Evolutionary conservation across 1,140 invertebrate species (phyloP).

Genomic region (Aphaenogaster floridana): DNA sequence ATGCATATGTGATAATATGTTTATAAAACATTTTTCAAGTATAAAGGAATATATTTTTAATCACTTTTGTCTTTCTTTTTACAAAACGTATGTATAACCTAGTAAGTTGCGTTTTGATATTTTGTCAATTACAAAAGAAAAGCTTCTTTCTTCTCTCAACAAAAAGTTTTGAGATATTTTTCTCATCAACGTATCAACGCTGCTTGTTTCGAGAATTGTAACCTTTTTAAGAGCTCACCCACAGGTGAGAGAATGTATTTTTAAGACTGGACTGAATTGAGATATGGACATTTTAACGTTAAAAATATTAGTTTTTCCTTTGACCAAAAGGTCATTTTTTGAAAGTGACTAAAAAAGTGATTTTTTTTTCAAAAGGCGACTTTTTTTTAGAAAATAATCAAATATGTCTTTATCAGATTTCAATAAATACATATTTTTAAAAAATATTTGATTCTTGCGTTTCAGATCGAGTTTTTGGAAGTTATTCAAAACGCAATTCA

Average conservation of each 20-base stretch:
- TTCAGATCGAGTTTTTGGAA: not conserved
- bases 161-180: not conserved
- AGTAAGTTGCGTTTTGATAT: conserved; percentile 26
- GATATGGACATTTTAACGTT: not conserved
- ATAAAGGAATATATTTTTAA: conserved; percentile 57
- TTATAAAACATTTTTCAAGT: conserved; percentile 56
- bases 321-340: not conserved
- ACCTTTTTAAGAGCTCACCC: not conserved
- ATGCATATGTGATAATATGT: conserved; percentile 34
- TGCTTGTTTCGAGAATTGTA: not conserved
- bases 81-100: conserved; percentile 69
- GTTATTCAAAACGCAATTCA: not conserved
- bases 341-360: too few species aligned
- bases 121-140: conserved; percentile 51
- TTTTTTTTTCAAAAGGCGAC: not conserved
- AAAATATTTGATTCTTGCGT: not conserved
- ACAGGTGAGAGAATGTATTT: not conserved
- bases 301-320: not conserved
- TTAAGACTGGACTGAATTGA: not conserved
- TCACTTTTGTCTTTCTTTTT: conserved; percentile 36
- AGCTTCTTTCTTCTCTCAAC: conserved; percentile 9
- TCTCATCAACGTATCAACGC: conserved; percentile 7
- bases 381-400: not conserved
- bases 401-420: not conserved
- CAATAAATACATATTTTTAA: not conserved